Evolutionary conservation across 1,140 invertebrate genomes (phyloP), one percentile per base, ranked within the genome.

Genomic region (Brachionus asplanchnoidis): DNA sequence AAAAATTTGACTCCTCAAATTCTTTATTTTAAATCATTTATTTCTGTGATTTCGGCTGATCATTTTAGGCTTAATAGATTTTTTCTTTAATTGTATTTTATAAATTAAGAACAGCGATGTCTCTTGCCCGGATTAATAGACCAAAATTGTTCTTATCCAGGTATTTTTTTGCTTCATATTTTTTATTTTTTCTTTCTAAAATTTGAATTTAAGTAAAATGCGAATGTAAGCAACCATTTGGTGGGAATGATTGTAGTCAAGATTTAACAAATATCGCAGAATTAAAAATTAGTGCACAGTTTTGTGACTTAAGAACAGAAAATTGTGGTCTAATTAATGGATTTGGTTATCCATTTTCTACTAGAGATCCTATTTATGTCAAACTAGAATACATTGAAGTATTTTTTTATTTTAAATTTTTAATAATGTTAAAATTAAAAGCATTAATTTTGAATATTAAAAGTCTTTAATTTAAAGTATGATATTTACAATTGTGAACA

Each of bases 271-370:
- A 80, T 28, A 42, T 80, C 14, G 2, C 78, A 60, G 50, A 80
- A 6, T 80, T 80, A 17, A 17, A 12, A 36, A 23, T 80, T 11
- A 28, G 40, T 50, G 4, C 9, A 1, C 14, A 26, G 17, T 80
- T 17, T 80, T 80, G 78, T 80, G 78, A 80, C 36, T 60, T 80
- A 66, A 80, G 78, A 60, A 60, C 78, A 32, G 17, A 53, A 60
- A 40, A 60, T 60, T 80, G 78, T 80, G 17, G 32, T 60, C n/a
- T 23, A 80, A 12, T 80, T 8, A 80, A 80, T 28, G 78, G 7
- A 20, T 80, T 60, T 60, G 78, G 78, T 3, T 66, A 56, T 32
- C 78, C 78, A 32, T 80, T 80, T 80, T 60, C 60, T 36, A 56
- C 50, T 28, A 56, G 32, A 23, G 53, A 80, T 60, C 28, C 28